Evolutionary conservation across 2,113 vertebrate species (phyloP).

Genomic region (Delphinapterus leucas): DNA sequence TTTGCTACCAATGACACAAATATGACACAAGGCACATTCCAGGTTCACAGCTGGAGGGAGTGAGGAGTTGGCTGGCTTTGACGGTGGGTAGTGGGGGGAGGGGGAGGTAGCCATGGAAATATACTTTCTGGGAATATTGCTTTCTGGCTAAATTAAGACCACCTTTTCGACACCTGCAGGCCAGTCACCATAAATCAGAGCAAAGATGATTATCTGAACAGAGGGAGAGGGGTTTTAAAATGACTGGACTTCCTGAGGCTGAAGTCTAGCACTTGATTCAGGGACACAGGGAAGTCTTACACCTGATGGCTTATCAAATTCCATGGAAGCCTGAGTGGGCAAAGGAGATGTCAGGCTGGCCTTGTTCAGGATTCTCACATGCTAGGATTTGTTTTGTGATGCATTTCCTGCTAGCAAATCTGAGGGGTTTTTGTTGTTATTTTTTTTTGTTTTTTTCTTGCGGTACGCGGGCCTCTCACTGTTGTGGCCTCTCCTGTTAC

Average conservation of each 20-base stretch:
- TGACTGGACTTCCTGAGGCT: background rate
- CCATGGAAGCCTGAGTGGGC: background rate
- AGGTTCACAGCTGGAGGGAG: background rate
- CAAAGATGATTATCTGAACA: slow-evolving; percentile 42
- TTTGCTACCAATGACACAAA: slow-evolving; percentile 35
- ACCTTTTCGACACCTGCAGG: slow-evolving; percentile 33
- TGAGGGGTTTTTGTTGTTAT: background rate
- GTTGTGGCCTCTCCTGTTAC: accelerated
- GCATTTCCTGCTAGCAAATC: background rate
- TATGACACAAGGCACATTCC: background rate
- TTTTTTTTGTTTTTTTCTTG: too few relatives aligned
- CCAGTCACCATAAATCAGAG: slow-evolving; percentile 31
- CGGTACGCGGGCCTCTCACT: too few relatives aligned
- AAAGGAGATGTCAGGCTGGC: background rate
- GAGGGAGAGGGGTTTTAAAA: slow-evolving; percentile 47
- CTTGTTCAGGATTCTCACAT: background rate
- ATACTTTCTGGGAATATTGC: slow-evolving; percentile 34
- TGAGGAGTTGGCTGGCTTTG: background rate
- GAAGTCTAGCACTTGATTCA: background rate
- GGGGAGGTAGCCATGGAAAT: background rate
- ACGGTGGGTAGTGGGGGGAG: background rate
- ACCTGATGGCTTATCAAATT: background rate
- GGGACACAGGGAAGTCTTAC: background rate
- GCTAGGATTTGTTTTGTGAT: background rate
- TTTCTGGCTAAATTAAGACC: slow-evolving; percentile 46